Evolutionary conservation across 1,140 invertebrate species (phyloP).

Genomic region (Drosophila eugracilis): DNA sequence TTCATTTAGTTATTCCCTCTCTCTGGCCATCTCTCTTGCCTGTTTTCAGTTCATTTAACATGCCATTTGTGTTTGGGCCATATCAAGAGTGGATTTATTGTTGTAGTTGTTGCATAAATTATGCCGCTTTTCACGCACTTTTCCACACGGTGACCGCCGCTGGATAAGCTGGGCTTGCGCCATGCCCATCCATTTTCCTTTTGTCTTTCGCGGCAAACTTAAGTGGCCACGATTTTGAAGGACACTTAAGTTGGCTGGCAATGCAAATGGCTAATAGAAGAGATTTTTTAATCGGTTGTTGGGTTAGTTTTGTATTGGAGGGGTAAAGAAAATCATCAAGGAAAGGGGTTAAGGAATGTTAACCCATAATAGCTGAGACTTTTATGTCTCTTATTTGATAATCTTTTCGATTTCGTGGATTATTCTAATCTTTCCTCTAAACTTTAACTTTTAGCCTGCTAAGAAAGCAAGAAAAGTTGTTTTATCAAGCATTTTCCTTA

Average conservation of each 20-base stretch:
- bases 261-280: slow-evolving; percentile 1
- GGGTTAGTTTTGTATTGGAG: background rate
- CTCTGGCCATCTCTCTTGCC: slow-evolving; percentile 1
- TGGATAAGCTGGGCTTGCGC: slow-evolving; percentile 5
- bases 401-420: no score
- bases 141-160: slow-evolving; percentile 19
- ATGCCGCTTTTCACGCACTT: slow-evolving; percentile 61
- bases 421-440: no score
- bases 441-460: no score
- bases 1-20: slow-evolving; percentile 6
- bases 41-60: slow-evolving; percentile 59
- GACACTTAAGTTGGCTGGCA: background rate
- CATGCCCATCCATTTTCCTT: background rate
- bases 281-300: background rate
- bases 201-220: background rate
- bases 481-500: background rate
- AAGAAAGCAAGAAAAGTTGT: no score
- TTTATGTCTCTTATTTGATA: no score
- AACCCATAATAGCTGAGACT: no score
- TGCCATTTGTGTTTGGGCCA: slow-evolving; percentile 57
- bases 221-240: background rate
- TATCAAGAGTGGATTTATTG: slow-evolving; percentile 58
- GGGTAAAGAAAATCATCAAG: background rate
- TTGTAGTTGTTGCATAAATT: slow-evolving; percentile 64
- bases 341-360: background rate